Base-by-base conservation (phyloP, 1,140 invertebrate species). In the Pissodes strobi region DNA sequence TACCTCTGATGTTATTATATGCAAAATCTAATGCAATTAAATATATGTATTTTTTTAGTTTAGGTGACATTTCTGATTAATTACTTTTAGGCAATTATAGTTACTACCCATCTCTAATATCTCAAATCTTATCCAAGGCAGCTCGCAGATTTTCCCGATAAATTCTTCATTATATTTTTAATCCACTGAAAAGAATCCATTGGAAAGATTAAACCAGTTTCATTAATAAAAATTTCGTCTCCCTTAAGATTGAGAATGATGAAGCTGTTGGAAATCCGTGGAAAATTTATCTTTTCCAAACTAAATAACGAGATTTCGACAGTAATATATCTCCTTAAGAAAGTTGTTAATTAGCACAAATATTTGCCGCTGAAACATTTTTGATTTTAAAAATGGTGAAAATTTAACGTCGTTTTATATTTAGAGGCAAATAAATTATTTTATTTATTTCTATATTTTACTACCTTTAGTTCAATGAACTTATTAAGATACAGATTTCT, bases 161-260 rank as follows among this genome's bases (percentile, higher is more conserved):
- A 3, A 45, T 45, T 45, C 2, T 45, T 18, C 18, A 19, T 45
- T 45, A 45, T 18, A 15, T 45, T 45, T 45, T 45, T 45, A 45
- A 45, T 51, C 48, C 12, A 30, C 27, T 27, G 22, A 27, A 51
- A 27, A 27, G 27, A 27, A 18, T 51, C 9, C 4, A 51, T n/a
- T n/a, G 23, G 10, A 51, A 30, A 51, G 48, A 25, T 51, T 51
- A 56, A 25, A 56, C 53, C 51, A 53, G 18, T 53, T 53, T 53
- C 51, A 53, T 53, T 53, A 53, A 53, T 53, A 53, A 53, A 53
- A 53, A 53, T 53, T 53, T 38, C 34, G n/a, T 38, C 18, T 22
- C 27, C 48, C 13, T 37, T 53, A 13, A 53, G 51, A 53, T 23
- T 10, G 18, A 53, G 51, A 53, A 38, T 53, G 51, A 53, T 38